These are phyloP conservation scores for Semaprochilodus insignis DNA, from an alignment of 2,797 vertebrate species.

Conservation along the genomic window DNA sequence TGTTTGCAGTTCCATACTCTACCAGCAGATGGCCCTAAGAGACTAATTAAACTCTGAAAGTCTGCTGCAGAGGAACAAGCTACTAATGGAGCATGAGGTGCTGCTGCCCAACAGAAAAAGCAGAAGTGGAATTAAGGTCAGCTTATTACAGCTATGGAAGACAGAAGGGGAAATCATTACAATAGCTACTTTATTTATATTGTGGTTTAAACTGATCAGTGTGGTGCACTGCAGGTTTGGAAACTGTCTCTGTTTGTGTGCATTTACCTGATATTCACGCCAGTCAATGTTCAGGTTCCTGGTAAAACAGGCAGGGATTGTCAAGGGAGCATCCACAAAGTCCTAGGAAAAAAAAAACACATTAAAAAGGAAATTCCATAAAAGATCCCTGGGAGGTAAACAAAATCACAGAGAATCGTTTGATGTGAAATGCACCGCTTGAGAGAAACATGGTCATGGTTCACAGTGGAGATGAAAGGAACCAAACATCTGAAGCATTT, in stretches of 20 bases:
- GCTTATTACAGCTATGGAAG: background rate
- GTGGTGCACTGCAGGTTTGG: no score
- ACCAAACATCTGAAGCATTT: no score
- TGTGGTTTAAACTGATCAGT: background rate
- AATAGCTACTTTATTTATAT: background rate
- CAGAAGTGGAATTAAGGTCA: background rate
- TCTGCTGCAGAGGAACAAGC: background rate
- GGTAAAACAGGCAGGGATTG: constrained; percentile 89
- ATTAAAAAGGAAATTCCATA: background rate
- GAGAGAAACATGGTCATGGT: no score
- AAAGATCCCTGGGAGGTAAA: background rate
- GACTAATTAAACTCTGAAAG: background rate
- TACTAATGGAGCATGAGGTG: background rate
- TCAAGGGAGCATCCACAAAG: constrained; percentile 95
- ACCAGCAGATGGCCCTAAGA: constrained; percentile 39
- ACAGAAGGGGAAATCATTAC: background rate
- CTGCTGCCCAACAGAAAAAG: background rate
- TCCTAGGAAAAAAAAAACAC: constrained; percentile 78
- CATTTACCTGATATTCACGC: constrained; percentile 91
- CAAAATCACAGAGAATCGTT: no score
- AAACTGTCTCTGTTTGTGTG: background rate
- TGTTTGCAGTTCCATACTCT: constrained; percentile 1
- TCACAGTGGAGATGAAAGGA: no score
- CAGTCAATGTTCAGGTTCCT: constrained; percentile 94
- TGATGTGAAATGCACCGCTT: no score